Conservation (phyloP, 2,113 vertebrate genomes). For the Gallinago paraguaiae region DNA sequence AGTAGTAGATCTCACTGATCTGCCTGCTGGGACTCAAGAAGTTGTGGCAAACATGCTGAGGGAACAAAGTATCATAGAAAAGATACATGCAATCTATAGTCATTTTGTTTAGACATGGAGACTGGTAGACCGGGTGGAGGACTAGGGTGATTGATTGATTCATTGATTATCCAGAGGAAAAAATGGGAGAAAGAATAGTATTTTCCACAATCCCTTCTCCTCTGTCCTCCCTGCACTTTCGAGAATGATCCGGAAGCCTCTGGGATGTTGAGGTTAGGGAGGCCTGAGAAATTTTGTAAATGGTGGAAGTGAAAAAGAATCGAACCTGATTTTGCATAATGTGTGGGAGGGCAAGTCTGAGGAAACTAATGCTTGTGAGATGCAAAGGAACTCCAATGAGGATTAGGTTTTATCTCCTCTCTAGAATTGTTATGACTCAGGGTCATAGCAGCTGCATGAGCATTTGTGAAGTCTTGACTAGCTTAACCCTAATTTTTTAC, state of each 20-base stretch:
- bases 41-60: background rate
- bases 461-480: background rate
- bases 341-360: background rate
- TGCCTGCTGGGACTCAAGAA: background rate
- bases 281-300: background rate
- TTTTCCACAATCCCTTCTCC: background rate
- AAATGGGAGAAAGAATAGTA: background rate
- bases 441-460: background rate
- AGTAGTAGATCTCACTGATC: background rate
- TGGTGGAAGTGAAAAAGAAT: background rate
- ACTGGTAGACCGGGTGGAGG: background rate
- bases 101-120: background rate
- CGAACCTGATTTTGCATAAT: rapidly evolving
- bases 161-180: background rate
- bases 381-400: background rate
- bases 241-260: background rate
- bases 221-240: background rate
- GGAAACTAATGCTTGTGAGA: background rate
- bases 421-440: background rate
- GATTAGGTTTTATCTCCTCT: background rate
- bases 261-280: background rate
- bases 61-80: background rate
- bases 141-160: background rate
- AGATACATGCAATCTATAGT: rapidly evolving
- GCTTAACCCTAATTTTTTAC: background rate